Evolutionary conservation across 2,888 invertebrate species (phyloP), one percentile per base, ranked within the genome.

Genomic region (Synanthedon tipuliformis): DNA sequence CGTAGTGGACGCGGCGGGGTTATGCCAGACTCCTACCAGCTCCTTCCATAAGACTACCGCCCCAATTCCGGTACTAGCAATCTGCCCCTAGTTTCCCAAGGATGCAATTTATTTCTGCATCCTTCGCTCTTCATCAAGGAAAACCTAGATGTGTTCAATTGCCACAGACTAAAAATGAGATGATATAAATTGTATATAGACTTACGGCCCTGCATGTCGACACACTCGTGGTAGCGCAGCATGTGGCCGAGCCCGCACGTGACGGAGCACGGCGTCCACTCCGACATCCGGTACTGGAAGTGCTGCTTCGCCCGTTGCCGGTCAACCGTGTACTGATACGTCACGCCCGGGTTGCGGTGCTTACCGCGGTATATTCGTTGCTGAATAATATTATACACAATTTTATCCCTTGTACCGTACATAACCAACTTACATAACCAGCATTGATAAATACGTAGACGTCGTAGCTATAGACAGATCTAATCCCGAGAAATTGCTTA

Each of bases 261-360:
- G 15, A 89, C 91, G 62, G 89, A 89, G 77, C 96, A 96, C 13
- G 92, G 88, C 2, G 93, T 92, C 95, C 96, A 96, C 59, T 94
- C 93, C 41, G 93, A 90, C 62, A 93, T 88, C 45, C 92, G 89
- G 94, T 96, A 96, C 51, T 88, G 80, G 80, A 92, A 93, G 59
- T 67, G 92, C 89, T 53, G 87, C 85, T 55, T 65, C 85, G 73
- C 69, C 73, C 80, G 82, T 80, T 89, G 69, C 51, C 73, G 71
- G 69, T 85, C 81, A 59, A 94, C 90, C 0, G 94, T 95, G 85
- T 95, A 96, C 75, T 95, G 94, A 82, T 94, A 95, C 62, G 90
- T 90, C 41, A 96, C 90, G 51, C 95, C 95, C 0, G 94, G 93
- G 75, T 95, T 95, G 58, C 91, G 90, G 62, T 91, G 90, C 61